phyloP scores from a whole-genome alignment of 2,113 vertebrate genomes.

The Microcebus griseorufus region DNA sequence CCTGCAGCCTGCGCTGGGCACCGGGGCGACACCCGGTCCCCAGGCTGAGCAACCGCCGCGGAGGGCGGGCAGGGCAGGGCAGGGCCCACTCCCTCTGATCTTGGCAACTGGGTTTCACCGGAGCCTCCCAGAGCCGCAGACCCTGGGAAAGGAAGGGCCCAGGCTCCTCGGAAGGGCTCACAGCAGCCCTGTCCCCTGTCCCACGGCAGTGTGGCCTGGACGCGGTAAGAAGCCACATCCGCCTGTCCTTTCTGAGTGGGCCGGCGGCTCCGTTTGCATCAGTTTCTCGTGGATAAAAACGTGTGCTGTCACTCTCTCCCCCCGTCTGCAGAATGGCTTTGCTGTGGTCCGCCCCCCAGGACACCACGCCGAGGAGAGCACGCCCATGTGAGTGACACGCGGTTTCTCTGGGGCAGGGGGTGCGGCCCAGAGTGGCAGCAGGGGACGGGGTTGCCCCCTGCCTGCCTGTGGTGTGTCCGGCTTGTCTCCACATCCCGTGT shows the following conservation, averaged over 20 bases:
- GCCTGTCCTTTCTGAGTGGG: fast-evolving
- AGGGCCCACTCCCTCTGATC: fast-evolving
- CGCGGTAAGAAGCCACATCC: fast-evolving
- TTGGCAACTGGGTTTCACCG: fast-evolving
- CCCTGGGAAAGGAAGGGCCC: not conserved
- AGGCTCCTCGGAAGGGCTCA: fast-evolving
- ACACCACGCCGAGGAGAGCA: conserved; percentile 98
- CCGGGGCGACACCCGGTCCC: fast-evolving
- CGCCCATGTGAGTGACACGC: conserved; percentile 92
- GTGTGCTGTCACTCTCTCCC: not conserved
- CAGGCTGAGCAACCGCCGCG: fast-evolving
- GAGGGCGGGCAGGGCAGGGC: fast-evolving
- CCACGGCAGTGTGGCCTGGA: fast-evolving
- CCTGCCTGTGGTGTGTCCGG: not conserved
- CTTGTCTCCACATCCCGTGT: fast-evolving
- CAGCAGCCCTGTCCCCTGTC: not conserved
- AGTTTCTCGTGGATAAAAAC: not conserved
- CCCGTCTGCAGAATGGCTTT: conserved; percentile 92
- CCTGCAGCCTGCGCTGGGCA: too few species aligned
- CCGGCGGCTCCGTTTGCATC: fast-evolving
- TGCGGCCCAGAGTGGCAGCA: not conserved
- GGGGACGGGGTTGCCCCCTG: not conserved
- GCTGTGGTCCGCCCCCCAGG: conserved; percentile 97
- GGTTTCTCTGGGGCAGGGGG: not conserved
- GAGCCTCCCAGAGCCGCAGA: fast-evolving